Conservation (phyloP, 2,888 invertebrate genomes). For the Mythimna albipuncta region DNA sequence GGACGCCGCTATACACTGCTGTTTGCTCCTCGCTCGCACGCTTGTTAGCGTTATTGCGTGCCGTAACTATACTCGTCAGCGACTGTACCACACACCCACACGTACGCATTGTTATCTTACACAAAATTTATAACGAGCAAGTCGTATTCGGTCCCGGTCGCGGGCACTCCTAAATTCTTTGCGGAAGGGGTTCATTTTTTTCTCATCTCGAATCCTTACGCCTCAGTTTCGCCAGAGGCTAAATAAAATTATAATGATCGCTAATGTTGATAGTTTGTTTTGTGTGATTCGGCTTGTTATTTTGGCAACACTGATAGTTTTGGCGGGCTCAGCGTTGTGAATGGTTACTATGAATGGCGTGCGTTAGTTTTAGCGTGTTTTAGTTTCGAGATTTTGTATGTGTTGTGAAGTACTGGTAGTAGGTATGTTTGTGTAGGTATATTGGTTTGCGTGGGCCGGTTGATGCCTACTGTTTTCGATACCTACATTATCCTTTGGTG, state of each 20-base stretch:
- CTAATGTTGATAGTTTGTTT: constrained; percentile 78
- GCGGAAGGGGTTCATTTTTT: constrained; percentile 86
- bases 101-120: constrained; percentile 89
- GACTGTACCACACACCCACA: constrained; percentile 89
- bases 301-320: constrained; percentile 81
- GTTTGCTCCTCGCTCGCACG: constrained; percentile 79
- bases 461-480: constrained; percentile 62
- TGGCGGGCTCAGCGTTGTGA: constrained; percentile 73
- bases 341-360: constrained; percentile 76
- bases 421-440: constrained; percentile 56
- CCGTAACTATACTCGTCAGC: constrained; percentile 90
- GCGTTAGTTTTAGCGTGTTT: constrained; percentile 57
- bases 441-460: constrained; percentile 59
- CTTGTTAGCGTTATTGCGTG: constrained; percentile 91
- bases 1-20: constrained; percentile 77
- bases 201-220: constrained; percentile 73
- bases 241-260: constrained; percentile 83
- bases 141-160: constrained; percentile 85
- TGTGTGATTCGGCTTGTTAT: constrained; percentile 76
- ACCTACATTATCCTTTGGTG: constrained; percentile 48
- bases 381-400: constrained; percentile 68
- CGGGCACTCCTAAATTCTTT: constrained; percentile 89
- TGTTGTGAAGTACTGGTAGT: constrained; percentile 48
- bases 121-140: constrained; percentile 90
- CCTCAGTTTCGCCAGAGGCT: constrained; percentile 78